A percentile compares a stretch with the other conserved stretches of the same genome.
Conservation (phyloP, 2,113 vertebrate genomes). For the Megalops atlanticus region DNA sequence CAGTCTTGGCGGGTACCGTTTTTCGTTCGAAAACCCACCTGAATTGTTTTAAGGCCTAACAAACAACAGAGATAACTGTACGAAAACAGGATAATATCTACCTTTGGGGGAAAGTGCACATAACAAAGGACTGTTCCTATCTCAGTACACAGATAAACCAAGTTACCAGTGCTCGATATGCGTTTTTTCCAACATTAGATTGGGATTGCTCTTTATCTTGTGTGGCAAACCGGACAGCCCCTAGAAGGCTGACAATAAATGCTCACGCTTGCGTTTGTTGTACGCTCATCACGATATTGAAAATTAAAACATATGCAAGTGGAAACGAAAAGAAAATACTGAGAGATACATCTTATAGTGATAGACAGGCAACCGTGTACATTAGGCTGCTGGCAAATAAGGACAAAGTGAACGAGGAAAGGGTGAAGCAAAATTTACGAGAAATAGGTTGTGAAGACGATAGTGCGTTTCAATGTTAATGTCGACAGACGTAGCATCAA, state of each 20-base stretch:
- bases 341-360: slow-evolving; percentile 8
- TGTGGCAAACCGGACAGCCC: not conserved
- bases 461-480: slow-evolving; percentile 75
- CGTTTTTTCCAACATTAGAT: not conserved
- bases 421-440: slow-evolving; percentile 22
- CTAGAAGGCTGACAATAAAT: not conserved
- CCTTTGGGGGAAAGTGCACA: not conserved
- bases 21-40: not conserved
- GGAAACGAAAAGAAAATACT: not conserved
- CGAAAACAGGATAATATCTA: not conserved
- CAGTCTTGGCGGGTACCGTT: not conserved
- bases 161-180: not conserved
- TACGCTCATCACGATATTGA: not conserved
- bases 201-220: not conserved
- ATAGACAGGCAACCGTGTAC: not conserved
- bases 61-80: not conserved
- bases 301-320: not conserved
- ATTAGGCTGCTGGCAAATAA: not conserved
- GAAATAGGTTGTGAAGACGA: slow-evolving; percentile 22
- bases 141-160: not conserved
- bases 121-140: not conserved
- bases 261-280: not conserved
- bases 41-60: not conserved
- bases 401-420: slow-evolving; percentile 35
- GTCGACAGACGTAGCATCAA: slow-evolving; percentile 80